Percentiles rank a stretch among this genome's conserved stretches.
Conservation (phyloP, 2,113 vertebrate species). For the Catharus minimus region DNA sequence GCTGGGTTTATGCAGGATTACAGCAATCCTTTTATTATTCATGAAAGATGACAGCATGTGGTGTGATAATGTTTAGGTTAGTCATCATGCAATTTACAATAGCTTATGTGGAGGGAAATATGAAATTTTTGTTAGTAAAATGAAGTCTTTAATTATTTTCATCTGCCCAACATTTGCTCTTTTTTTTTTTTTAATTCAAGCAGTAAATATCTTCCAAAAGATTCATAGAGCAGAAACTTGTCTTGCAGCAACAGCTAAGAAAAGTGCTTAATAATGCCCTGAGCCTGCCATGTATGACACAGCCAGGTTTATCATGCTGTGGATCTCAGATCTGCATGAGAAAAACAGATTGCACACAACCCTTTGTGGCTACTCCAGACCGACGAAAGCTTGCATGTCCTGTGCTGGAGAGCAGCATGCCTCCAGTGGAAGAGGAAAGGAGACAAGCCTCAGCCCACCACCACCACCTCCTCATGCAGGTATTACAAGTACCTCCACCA, state of each 20-base stretch:
- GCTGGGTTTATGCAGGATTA: conserved; percentile 23
- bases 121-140: conserved; percentile 19
- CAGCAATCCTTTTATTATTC: conserved; percentile 35
- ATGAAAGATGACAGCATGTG: conserved; percentile 30
- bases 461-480: background rate
- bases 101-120: conserved; percentile 26
- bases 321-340: background rate
- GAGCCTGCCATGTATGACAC: background rate
- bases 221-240: background rate
- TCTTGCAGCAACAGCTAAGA: background rate
- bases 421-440: background rate
- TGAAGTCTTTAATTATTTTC: conserved; percentile 33
- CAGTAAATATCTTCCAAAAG: conserved; percentile 20
- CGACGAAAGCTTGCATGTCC: background rate
- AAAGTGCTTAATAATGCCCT: conserved; percentile 8
- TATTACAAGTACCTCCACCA: background rate
- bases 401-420: accelerated
- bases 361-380: background rate
- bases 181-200: background rate
- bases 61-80: conserved; percentile 29
- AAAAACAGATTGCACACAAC: conserved; percentile 16
- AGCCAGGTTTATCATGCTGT: conserved; percentile 15
- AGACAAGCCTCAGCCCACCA: background rate
- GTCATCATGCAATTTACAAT: conserved; percentile 32
- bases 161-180: conserved; percentile 11